Evolutionary conservation across 2,113 vertebrate species (phyloP), one percentile per base, ranked within the genome.

Genomic region (Poeciliopsis prolifica): DNA sequence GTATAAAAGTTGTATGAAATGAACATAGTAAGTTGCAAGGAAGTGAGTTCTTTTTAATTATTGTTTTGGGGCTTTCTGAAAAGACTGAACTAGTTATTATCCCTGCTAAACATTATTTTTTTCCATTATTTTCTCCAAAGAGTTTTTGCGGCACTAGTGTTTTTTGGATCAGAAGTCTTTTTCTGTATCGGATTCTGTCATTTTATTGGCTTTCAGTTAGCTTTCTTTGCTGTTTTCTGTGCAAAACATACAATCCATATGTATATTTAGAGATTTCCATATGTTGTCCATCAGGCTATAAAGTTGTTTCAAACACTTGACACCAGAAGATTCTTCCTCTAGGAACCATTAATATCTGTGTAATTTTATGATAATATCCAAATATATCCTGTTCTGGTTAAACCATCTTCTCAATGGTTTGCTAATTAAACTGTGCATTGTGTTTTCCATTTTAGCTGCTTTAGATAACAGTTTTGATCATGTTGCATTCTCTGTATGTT

Each of bases 381-480:
- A 22, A 71, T 19, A 19, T 37, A 44, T 66, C 64, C 13, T 44
- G 33, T 72, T 30, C 54, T 48, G 28, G 28, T 64, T 70, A 69
- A 54, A 69, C 19, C n/a, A 22, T 70, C 29, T 31, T 26, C 26
- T 70, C 68, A 70, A 26, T 30, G n/a, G 22, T 58, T 33, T 33
- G 12, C 24, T 26, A 37, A 70, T 70, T 70, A 22, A 35, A 70
- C 48, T 4, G 6, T 54, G n/a, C 7, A 26, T 35, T 60, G 14
- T 61, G 14, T 71, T 35, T 35, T 60, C 19, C 5, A 9, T 31
- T 70, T 61, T 13, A 29, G n/a, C 14, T 28, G 26, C 5, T 70
- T 60, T 44, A 26, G 29, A 68, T 31, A 33, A 30, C 17, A n/a
- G 31, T 35, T 51, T 70, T 26, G 51, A 70, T 26, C 6, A 31